Evolutionary conservation across 1,140 invertebrate genomes (phyloP), one percentile per base, ranked within the genome.

Genomic region (Polyergus mexicanus): DNA sequence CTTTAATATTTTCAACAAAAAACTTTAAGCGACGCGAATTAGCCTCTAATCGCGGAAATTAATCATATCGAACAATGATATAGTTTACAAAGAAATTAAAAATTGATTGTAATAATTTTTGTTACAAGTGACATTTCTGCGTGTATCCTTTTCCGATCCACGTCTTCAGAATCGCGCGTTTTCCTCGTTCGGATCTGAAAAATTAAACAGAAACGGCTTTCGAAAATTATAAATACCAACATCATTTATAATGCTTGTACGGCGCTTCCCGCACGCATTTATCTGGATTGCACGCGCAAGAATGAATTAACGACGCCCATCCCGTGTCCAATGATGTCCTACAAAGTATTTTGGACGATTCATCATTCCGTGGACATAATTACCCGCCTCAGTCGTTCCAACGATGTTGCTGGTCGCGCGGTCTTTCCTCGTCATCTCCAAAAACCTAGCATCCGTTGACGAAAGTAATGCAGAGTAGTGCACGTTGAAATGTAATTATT

Each of bases 301-400:
- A 85, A 87, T 87, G 88, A 92, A 92, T 92, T 92, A 92, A 92
- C 88, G 89, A 92, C 88, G 91, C 81, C 85, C 89, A 76, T 80
- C 87, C 86, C 74, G 54, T 77, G 65, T 85, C 87, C 87, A 84
- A 88, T 87, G 88, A 91, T 87, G 89, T 88, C 88, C 85, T 87
- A 90, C 90, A 88, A 92, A 92, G 90, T 92, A 89, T 92, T 91
- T 86, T 63, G 56, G 90, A 89, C 91, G 85, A 92, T 92, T 92
- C 89, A 92, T 92, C 92, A 92, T 92, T 75, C 86, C 72, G 19
- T 68, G 65, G 58, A 68, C 58, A 54, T 90, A 90, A 91, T 90
- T 90, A 91, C 74, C 84, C 72, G 54, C 80, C 77, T 56, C 32
- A 47, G 51, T 41, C 41, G 72, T 69, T 69, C 28, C 85, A 58